Conservation (phyloP, 2,797 vertebrate genomes). For the Heliangelus exortis region DNA sequence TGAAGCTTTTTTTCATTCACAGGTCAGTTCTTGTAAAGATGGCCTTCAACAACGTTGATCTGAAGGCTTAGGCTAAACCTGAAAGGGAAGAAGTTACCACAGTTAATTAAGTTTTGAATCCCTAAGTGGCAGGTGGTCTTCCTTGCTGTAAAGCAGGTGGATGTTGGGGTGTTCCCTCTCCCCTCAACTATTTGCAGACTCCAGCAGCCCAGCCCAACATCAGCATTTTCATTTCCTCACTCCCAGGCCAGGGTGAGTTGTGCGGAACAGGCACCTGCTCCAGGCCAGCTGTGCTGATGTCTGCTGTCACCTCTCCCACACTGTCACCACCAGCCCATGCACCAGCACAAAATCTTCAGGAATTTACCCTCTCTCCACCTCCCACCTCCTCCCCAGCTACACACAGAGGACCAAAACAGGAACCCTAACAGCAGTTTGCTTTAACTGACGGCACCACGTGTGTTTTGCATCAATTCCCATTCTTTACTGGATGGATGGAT, state of each 20-base stretch:
- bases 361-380: background rate
- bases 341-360: background rate
- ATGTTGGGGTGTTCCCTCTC: background rate
- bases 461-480: background rate
- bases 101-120: background rate
- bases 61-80: slow-evolving; percentile 73
- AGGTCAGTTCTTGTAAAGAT: background rate
- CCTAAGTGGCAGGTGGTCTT: background rate
- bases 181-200: background rate
- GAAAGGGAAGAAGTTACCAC: slow-evolving; percentile 16
- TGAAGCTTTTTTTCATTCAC: slow-evolving; percentile 14
- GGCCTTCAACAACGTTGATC: slow-evolving; percentile 4
- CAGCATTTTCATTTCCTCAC: accelerated
- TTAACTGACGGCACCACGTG: background rate
- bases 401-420: accelerated
- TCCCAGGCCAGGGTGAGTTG: background rate
- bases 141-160: background rate
- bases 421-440: background rate
- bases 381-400: background rate
- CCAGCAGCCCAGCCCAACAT: background rate
- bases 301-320: background rate
- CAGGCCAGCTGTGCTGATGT: background rate
- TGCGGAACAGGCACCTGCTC: background rate
- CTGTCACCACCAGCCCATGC: background rate
- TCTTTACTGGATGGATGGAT: background rate